These are phyloP conservation scores for Acanthococcus lagerstroemiae DNA, from an alignment of 2,888 invertebrate species.

Conservation along the genomic window DNA sequence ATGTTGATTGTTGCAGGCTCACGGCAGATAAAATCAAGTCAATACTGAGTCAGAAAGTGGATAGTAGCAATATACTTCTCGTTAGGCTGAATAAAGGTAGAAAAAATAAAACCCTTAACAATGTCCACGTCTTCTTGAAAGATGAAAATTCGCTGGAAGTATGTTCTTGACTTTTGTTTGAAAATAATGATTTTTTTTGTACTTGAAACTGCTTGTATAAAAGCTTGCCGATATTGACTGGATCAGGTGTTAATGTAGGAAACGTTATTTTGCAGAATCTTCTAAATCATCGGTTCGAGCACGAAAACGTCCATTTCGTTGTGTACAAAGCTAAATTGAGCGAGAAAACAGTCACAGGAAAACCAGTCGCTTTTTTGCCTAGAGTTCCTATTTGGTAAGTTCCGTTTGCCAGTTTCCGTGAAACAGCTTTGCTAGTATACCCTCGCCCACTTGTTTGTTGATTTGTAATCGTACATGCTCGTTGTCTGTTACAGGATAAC, in stretches of 20 bases:
- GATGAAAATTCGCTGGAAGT: slow-evolving; percentile 8
- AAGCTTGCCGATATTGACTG: too few species aligned
- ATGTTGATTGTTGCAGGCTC: not conserved
- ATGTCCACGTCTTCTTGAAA: not conserved
- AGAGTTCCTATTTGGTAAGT: slow-evolving; percentile 14
- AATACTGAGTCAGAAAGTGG: too few species aligned
- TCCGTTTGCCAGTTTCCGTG: not conserved
- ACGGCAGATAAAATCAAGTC: not conserved
- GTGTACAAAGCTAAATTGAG: slow-evolving; percentile 7
- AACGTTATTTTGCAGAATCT: not conserved
- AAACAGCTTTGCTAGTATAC: too few species aligned
- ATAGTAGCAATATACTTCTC: too few species aligned
- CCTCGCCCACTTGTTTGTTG: too few species aligned
- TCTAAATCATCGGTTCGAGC: not conserved
- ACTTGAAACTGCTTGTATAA: too few species aligned
- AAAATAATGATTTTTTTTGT: too few species aligned
- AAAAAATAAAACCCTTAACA: too few species aligned
- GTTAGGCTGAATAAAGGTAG: too few species aligned
- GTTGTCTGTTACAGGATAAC: not conserved
- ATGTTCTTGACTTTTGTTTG: too few species aligned
- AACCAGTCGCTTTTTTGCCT: slow-evolving; percentile 1
- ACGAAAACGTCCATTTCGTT: not conserved
- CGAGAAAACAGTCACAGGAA: not conserved
- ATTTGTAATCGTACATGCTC: not conserved
- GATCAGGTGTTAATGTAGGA: too few species aligned